These are phyloP conservation scores for Vespertilio murinus DNA, from an alignment of 2,797 vertebrate genomes.

Conservation along the genomic window DNA sequence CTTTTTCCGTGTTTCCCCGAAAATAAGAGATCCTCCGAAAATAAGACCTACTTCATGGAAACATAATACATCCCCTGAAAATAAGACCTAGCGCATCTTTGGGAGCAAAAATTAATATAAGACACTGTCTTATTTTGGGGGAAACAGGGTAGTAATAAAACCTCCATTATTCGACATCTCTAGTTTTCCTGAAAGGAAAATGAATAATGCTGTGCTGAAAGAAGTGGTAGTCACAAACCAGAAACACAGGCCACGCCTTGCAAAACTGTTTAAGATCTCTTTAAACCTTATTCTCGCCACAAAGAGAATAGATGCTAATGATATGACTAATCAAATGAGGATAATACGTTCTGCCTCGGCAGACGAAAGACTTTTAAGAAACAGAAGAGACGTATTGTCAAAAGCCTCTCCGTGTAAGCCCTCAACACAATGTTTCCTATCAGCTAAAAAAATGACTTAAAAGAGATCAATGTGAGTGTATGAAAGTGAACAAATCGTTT, in stretches of 20 bases:
- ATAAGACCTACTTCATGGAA: too few relatives aligned
- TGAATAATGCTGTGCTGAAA: not conserved
- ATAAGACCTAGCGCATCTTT: too few relatives aligned
- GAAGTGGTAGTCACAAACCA: not conserved
- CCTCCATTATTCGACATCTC: conserved; percentile 24
- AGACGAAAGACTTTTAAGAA: conserved; percentile 37
- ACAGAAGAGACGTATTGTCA: not conserved
- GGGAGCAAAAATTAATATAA: too few relatives aligned
- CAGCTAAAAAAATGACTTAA: conserved; percentile 19
- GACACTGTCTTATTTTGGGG: too few relatives aligned
- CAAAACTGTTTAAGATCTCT: not conserved
- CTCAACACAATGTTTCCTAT: not conserved
- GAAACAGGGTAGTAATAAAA: conserved; percentile 7
- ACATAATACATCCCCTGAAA: too few relatives aligned
- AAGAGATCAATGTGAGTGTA: not conserved
- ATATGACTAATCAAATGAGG: conserved; percentile 1
- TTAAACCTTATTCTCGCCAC: not conserved
- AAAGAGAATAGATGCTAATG: not conserved
- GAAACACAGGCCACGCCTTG: not conserved
- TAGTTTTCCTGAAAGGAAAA: conserved; percentile 10
- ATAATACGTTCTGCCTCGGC: not conserved
- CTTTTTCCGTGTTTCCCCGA: too few relatives aligned
- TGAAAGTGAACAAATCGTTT: not conserved
- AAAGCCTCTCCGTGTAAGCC: not conserved
- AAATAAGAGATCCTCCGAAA: too few relatives aligned